Base-by-base conservation (phyloP, 1,140 invertebrate genomes). In the Pseudomyrmex pallidus region DNA sequence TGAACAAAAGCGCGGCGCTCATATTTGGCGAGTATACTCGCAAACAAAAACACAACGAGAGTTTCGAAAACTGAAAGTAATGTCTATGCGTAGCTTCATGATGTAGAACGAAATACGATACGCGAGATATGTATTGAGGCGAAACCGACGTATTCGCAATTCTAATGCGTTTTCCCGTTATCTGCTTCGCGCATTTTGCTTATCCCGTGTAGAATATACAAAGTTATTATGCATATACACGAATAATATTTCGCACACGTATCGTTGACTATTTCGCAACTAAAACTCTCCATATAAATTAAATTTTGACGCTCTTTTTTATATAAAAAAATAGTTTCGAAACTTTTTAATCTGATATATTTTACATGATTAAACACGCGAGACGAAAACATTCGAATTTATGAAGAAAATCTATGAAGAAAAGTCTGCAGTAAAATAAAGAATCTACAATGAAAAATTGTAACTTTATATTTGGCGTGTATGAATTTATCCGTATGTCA, bases 41-140 rank as follows among this genome's bases (percentile, higher is more conserved):
- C 76, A 80, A 80, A 80, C 76, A 80, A 80, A 80, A 80, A 72
- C 44, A 72, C 25, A 35, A 68, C 66, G 59, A 80, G 25, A 56
- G 76, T 80, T 72, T 80, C 66, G 54, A 59, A 80, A 80, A 80
- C 76, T 80, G 76, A 54, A 80, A 80, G 76, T 66, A 80, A 80
- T 61, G 76, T 59, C 66, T 80, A 48, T 80, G 72, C 52, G 44
- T 68, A 72, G 76, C 22, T 72, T 72, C 66, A 72, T 54, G 76
- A 72, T 56, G 44, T 25, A 59, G 44, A 62, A 17, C 72, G 76
- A 80, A 80, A 80, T 80, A 80, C 66, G 66, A 80, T 59, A 52
- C 7, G 13, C 50, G 50, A 52, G 35, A 35, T 35, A 35, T 54
- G 46, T 50, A 80, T 80, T 80, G 64, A 80, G 61, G 76, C 70